Conservation (phyloP, 2,888 invertebrate genomes). For the Drosophila kambysellisi region DNA sequence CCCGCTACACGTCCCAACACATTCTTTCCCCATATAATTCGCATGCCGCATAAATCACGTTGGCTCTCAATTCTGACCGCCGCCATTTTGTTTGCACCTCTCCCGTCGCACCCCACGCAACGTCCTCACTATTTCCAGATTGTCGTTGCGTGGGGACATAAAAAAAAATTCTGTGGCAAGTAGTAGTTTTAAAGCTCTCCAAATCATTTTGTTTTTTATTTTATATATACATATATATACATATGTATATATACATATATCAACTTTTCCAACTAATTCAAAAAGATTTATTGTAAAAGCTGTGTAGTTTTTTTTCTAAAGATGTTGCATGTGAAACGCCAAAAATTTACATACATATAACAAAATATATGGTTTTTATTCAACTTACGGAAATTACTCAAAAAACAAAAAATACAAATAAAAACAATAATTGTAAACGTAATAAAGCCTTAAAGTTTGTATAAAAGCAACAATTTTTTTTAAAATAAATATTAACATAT, state of each 20-base stretch:
- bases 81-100: constrained; percentile 54
- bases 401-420: background rate
- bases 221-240: background rate
- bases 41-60: constrained; percentile 66
- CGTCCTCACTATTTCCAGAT: background rate
- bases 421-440: background rate
- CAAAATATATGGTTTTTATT: background rate
- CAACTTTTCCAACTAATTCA: constrained; percentile 60
- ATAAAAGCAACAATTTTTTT: rapidly evolving
- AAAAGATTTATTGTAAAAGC: constrained; percentile 62
- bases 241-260: no score
- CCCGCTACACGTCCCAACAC: no score
- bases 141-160: background rate
- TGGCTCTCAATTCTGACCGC: constrained; percentile 27
- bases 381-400: background rate
- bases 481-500: background rate
- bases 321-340: background rate
- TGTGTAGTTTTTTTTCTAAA: background rate
- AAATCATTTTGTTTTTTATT: constrained; percentile 53
- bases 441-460: no score
- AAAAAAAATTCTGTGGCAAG: background rate
- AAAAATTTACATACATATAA: background rate
- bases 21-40: background rate
- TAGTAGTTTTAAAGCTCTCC: constrained; percentile 68
- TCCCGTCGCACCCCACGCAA: background rate